Evolutionary conservation across 2,797 vertebrate genomes (phyloP).

Genomic region (Myotis pilosus): DNA sequence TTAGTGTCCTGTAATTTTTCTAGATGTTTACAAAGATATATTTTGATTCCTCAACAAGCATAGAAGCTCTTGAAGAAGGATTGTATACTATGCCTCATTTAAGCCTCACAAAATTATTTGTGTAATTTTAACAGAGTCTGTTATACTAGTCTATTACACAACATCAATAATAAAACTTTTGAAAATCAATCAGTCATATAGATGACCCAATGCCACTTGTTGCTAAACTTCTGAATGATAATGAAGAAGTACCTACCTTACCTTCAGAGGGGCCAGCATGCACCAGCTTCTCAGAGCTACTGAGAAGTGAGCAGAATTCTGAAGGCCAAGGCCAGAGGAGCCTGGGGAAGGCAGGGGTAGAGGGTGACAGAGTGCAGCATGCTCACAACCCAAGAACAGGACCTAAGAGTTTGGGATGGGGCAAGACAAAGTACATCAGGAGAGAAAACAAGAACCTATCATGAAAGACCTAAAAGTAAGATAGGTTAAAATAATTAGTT

Average conservation of each 20-base stretch:
- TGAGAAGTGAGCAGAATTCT: background rate
- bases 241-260: background rate
- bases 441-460: background rate
- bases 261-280: background rate
- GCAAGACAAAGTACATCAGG: background rate
- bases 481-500: background rate
- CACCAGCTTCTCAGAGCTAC: background rate
- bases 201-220: background rate
- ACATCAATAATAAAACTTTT: background rate
- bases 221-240: background rate
- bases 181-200: background rate
- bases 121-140: background rate
- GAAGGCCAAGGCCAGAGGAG: background rate
- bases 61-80: background rate
- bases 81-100: background rate
- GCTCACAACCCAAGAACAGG: background rate
- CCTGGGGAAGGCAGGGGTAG: accelerated
- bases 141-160: background rate
- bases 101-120: background rate
- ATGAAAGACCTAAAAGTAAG: conserved; percentile 5
- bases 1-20: background rate
- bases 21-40: background rate
- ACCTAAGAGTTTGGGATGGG: background rate
- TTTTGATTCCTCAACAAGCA: background rate
- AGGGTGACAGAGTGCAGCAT: background rate